phyloP scores from a whole-genome alignment of 2,113 vertebrate genomes.

The Apistogramma diplotaenia region DNA sequence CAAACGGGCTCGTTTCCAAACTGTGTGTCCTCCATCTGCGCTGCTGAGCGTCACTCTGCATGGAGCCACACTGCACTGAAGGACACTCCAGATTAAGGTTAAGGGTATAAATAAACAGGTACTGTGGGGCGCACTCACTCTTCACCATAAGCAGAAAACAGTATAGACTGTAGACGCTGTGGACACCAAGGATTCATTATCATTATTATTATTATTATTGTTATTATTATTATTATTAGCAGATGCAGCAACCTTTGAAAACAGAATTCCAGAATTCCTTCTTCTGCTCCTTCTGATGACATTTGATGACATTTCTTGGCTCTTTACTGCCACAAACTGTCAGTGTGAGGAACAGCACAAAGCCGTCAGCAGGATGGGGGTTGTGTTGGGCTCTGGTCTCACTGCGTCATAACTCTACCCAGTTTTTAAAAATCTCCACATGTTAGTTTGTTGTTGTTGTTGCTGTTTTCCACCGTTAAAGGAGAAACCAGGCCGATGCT shows the following conservation, averaged over 20 bases:
- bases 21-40: neutral
- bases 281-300: neutral
- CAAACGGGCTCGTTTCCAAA: neutral
- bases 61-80: slow-evolving; percentile 26
- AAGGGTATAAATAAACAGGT: slow-evolving; percentile 37
- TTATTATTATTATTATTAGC: too few relatives aligned
- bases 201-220: too few relatives aligned
- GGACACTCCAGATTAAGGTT: slow-evolving; percentile 36
- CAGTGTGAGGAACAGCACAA: neutral
- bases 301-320: neutral
- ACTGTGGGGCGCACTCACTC: neutral
- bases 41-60: neutral
- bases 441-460: too few relatives aligned
- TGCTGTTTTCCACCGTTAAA: neutral
- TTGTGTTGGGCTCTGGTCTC: neutral
- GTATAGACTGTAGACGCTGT: neutral
- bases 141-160: neutral
- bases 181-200: neutral
- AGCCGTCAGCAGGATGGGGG: neutral
- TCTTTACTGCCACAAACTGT: neutral
- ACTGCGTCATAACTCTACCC: rapidly evolving
- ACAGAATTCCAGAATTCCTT: too few relatives aligned
- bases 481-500: neutral
- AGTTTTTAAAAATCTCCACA: neutral
- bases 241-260: too few relatives aligned